These are phyloP conservation scores for Percopsis omiscomaycus DNA, from an alignment of 2,797 vertebrate species.

Conservation along the genomic window DNA sequence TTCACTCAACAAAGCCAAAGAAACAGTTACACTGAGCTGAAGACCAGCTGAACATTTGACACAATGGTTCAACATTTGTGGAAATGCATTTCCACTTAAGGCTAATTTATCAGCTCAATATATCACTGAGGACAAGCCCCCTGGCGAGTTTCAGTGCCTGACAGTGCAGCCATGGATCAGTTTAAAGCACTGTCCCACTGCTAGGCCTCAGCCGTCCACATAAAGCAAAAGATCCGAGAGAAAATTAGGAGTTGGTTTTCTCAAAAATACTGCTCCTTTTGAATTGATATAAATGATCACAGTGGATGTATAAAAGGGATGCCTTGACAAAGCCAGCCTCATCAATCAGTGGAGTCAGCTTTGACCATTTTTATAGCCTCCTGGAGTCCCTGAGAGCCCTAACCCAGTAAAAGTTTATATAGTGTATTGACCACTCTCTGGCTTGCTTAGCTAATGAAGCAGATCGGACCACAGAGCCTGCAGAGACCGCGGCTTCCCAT, in stretches of 20 bases:
- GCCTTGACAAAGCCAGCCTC: conserved; percentile 70
- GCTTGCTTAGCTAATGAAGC: conserved; percentile 76
- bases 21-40: neutral
- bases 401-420: conserved; percentile 72
- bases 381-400: conserved; percentile 68
- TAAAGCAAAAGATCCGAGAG: neutral
- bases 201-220: conserved; percentile 32
- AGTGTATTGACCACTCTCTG: conserved; percentile 63
- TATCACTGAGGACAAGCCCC: neutral
- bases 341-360: conserved; percentile 74
- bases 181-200: conserved; percentile 26
- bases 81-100: neutral
- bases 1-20: conserved; percentile 11
- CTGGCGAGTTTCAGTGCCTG: conserved; percentile 1
- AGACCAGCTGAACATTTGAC: neutral
- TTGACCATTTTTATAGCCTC: conserved; percentile 70
- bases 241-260: conserved; percentile 49
- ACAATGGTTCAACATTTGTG: neutral
- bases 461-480: conserved; percentile 61
- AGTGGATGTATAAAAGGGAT: conserved; percentile 57
- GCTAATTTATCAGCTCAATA: neutral
- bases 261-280: conserved; percentile 41
- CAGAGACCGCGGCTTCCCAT: conserved; percentile 57
- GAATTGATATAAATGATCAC: conserved; percentile 62
- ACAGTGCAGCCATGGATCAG: conserved; percentile 14